These are phyloP conservation scores for Euthynnus affinis DNA, from an alignment of 2,797 vertebrate genomes.

Conservation along the genomic window DNA sequence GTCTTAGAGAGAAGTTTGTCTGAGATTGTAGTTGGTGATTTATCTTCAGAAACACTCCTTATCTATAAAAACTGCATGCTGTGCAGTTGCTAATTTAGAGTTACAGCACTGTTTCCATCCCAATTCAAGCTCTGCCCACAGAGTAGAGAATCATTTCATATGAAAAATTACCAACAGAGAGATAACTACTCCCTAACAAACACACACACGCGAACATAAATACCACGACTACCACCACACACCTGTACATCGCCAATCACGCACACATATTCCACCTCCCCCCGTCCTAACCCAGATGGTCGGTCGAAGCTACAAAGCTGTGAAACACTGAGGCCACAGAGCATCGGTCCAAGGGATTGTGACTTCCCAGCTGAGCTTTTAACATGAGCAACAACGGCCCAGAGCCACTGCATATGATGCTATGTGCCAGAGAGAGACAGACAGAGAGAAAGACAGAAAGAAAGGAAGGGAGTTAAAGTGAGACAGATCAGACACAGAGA, in stretches of 20 bases:
- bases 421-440: constrained; percentile 58
- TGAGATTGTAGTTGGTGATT: constrained; percentile 20
- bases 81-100: constrained; percentile 54
- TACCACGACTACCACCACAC: not conserved
- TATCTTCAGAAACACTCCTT: constrained; percentile 40
- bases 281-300: constrained; percentile 65
- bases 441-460: constrained; percentile 37
- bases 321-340: constrained; percentile 76
- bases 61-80: constrained; percentile 39
- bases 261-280: constrained; percentile 16
- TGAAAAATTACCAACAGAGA: constrained; percentile 38
- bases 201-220: constrained; percentile 7
- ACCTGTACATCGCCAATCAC: constrained; percentile 23
- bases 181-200: not conserved
- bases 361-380: constrained; percentile 81
- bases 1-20: constrained; percentile 19
- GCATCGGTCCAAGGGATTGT: constrained; percentile 71
- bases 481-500: constrained; percentile 69
- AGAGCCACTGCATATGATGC: constrained; percentile 65
- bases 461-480: constrained; percentile 20
- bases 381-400: constrained; percentile 78
- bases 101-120: constrained; percentile 39
- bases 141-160: constrained; percentile 47
- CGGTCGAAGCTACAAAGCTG: constrained; percentile 63
- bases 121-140: constrained; percentile 33